Percentiles rank a stretch among this genome's conserved stretches.
These are phyloP conservation scores for Xylophagus ater DNA, from an alignment of 2,888 invertebrate species.

Conservation along the genomic window DNA sequence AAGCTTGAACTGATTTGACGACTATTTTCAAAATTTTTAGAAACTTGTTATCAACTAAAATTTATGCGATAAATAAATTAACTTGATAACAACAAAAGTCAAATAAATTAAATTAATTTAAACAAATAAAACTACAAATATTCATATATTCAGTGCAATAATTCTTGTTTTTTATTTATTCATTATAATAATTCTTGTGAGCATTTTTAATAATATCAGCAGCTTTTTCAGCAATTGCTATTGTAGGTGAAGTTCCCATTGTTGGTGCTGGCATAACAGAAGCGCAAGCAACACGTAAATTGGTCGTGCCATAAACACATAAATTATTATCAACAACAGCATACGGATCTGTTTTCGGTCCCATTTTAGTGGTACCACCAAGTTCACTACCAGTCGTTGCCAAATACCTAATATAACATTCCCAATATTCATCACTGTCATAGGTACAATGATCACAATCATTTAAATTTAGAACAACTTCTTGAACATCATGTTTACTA, in stretches of 20 bases:
- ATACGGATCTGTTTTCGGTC: conserved; percentile 37
- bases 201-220: conserved; percentile 49
- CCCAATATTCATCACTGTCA: conserved; percentile 76
- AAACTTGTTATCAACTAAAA: conserved; percentile 3
- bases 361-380: conserved; percentile 53
- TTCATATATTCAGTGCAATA: background rate
- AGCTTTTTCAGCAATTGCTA: conserved; percentile 57
- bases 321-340: conserved; percentile 49
- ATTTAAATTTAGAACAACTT: conserved; percentile 60
- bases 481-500: conserved; percentile 31
- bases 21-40: background rate
- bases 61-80: no score
- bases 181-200: no score
- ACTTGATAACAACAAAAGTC: conserved; percentile 1
- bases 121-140: background rate
- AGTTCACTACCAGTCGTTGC: conserved; percentile 68
- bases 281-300: conserved; percentile 51
- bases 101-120: conserved; percentile 3
- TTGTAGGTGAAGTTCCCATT: conserved; percentile 48
- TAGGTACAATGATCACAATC: conserved; percentile 59
- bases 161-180: background rate
- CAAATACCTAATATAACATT: conserved; percentile 68
- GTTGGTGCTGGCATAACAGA: conserved; percentile 54
- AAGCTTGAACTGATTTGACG: no score
- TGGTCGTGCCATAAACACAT: conserved; percentile 42